phyloP scores from a whole-genome alignment of 2,113 vertebrate species.

The mouse (Mus musculus) region GRCm39 chr11:11108001-11108500 shows the following conservation, averaged over 20 bases:
- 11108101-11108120: conserved; percentile 53
- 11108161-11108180: conserved; percentile 65
- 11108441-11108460: conserved; percentile 33
- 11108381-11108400: conserved; percentile 34
- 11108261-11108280: background rate
- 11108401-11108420: conserved; percentile 15
- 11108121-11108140: background rate
- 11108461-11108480: background rate
- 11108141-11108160: background rate
- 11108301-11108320: background rate
- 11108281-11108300: background rate
- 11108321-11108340: background rate
- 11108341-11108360: conserved; percentile 11
- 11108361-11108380: background rate
- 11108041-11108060: background rate
- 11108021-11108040: background rate
- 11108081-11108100: background rate
- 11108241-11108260: background rate
- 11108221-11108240: background rate
- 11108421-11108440: conserved; percentile 47
- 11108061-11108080: conserved; percentile 37
- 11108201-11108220: conserved; percentile 41
- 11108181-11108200: conserved; percentile 63
- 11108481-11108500: conserved; percentile 5
- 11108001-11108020: background rate